Conservation (phyloP, 2,113 vertebrate genomes). For the Phasianus colchicus region DNA sequence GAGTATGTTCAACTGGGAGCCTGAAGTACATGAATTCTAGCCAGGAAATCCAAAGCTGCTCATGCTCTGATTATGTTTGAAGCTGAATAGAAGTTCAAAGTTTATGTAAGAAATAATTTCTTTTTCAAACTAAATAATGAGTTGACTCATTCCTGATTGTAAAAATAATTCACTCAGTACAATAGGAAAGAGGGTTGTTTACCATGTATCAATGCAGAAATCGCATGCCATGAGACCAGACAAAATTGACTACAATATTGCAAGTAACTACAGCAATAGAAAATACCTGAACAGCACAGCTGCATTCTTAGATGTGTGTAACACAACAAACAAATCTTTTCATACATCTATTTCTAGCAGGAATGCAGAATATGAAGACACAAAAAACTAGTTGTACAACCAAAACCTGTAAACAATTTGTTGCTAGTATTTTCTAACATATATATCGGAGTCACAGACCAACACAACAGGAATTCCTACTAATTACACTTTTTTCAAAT, state of each 20-base stretch:
- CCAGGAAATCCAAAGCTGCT: neutral
- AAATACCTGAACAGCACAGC: neutral
- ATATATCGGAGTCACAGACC: neutral
- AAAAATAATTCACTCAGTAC: neutral
- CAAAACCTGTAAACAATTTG: neutral
- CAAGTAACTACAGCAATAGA: neutral
- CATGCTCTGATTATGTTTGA: neutral
- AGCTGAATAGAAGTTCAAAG: neutral
- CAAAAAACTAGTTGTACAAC: neutral
- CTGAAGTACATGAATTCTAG: neutral
- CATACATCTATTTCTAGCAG: accelerated
- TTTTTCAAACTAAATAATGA: neutral
- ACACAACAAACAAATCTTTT: neutral
- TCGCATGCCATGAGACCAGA: neutral
- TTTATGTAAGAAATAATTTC: neutral
- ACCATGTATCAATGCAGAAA: neutral
- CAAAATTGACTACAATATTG: neutral
- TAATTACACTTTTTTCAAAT: neutral
- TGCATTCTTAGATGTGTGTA: neutral
- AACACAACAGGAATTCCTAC: neutral
- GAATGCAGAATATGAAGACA: neutral
- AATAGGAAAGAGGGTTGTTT: neutral
- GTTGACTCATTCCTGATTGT: neutral
- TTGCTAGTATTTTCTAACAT: neutral
- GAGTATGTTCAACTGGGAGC: neutral